Base-by-base conservation (phyloP, 2,888 invertebrate genomes). In the Drosophila meridionalis region DNA sequence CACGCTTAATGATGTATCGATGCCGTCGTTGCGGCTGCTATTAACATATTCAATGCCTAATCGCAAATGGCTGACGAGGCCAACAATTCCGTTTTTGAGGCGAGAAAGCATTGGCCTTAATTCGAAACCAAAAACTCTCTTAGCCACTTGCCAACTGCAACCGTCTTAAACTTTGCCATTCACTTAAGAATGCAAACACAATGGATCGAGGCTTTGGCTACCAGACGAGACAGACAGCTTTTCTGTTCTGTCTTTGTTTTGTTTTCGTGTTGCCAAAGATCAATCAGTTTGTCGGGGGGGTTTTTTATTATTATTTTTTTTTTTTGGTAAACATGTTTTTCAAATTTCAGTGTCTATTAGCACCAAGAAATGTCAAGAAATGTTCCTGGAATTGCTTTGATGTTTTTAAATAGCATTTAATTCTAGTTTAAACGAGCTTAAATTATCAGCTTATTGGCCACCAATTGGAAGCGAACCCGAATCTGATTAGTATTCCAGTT, bases 21-120 rank as follows among this genome's bases (percentile, higher is more conserved):
- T 80, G n/a, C 38, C 12, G 12, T 4, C 11, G 38, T 11, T 38
- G 38, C 38, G 20, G 20, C 42, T 14, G 30, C 57, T 62, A 85
- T 83, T 83, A 83, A 88, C 87, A 88, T 83, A 89, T 87, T 77
- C 76, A 69, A 89, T 77, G 89, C 82, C 87, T 75, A 71, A 78
- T 56, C 79, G 70, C 73, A 81, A 84, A 84, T 81, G 82, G 78
- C 7, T 26, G 57, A 45, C 57, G 57, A 40, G 60, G 40, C 60
- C 60, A 50, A 50, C 47, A 50, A 76, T 69, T 64, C 57, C 26
- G 14, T 14, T 38, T 55, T 40, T 28, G 55, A 55, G 28, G 9
- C 38, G 56, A 56, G 78, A 80, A 78, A 78, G 78, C 78, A 73
- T 81, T 83, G 80, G 83, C 80, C 83, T 76, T 81, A 81, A 81